Percentiles rank a stretch among this genome's conserved stretches.
Conservation (phyloP, 2,797 vertebrate genomes). For the Anabacerthia variegaticeps region DNA sequence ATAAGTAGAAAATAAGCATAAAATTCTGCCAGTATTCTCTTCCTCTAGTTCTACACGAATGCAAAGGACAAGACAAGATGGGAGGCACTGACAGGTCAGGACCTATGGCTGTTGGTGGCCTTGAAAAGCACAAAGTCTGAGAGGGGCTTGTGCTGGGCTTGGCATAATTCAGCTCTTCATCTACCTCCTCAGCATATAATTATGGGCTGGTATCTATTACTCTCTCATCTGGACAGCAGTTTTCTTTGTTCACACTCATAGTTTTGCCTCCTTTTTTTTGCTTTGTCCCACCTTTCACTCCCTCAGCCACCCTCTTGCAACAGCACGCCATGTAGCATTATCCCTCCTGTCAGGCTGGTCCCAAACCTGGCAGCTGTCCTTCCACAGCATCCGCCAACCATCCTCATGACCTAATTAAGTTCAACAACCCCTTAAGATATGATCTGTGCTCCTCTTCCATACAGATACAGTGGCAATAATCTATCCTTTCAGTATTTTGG, state of each 20-base stretch:
- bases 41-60: background rate
- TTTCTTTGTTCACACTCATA: background rate
- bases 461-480: background rate
- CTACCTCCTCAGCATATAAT: background rate
- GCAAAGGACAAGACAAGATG: background rate
- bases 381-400: background rate
- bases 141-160: background rate
- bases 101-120: background rate
- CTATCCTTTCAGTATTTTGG: background rate
- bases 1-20: background rate
- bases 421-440: background rate
- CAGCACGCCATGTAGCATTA: accelerated
- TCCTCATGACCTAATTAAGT: background rate
- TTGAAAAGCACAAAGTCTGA: background rate
- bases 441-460: background rate
- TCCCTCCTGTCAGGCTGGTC: accelerated
- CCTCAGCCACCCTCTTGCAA: background rate
- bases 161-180: background rate
- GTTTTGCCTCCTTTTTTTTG: background rate
- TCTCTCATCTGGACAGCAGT: background rate
- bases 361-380: background rate
- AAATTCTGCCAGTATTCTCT: background rate
- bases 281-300: background rate
- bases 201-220: background rate
- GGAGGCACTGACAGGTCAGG: background rate